Evolutionary conservation across 2,113 vertebrate species (phyloP), one percentile per base, ranked within the genome.

Genomic region (Chiloscyllium plagiosum): DNA sequence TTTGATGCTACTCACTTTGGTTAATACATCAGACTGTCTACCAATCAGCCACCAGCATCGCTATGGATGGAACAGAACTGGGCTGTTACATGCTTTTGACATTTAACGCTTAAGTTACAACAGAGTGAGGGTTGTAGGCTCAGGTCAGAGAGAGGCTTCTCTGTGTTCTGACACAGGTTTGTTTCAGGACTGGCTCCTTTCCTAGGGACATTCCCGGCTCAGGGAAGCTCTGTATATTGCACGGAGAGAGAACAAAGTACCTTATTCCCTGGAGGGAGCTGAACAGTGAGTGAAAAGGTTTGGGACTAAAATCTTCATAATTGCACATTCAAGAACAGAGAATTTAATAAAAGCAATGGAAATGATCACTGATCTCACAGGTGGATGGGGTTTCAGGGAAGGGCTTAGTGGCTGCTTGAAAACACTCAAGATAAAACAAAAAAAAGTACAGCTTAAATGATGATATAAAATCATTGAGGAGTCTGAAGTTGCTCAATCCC

Each of bases 401-500:
- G 19, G 3, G 87, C 29, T 15, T 6, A 20, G n/a, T 6, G 15
- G 37, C 37, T 47, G 80, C 17, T 83, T 47, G 37, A 83, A 76
- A 80, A 80, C 37, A 83, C 37, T 4, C 37, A 80, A 80, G 2
- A 80, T 80, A 80, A n/a, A 37, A 80, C 76, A n/a, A 80, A 42
- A 83, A 22, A 37, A 17, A 83, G 6, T 83, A 13, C 80, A 42
- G 37, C 37, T 83, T 17, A 37, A 83, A 47, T 20, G 37, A 83
- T 42, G 37, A 47, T 47, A 15, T 83, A 22, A 83, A n/a, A 24
- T 66, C 26, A 3, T 6, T 29, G 87, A 29, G 19, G 26, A 15
- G 86, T 13, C 56, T 15, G 3, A 15, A 19, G 29, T 33, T 37
- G 65, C 68, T 97, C 96, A 97, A 95, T 97, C 96, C 52, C 96